phyloP scores from a whole-genome alignment of 2,888 invertebrate species.

The Gastracanthus pulcherrimus region DNA sequence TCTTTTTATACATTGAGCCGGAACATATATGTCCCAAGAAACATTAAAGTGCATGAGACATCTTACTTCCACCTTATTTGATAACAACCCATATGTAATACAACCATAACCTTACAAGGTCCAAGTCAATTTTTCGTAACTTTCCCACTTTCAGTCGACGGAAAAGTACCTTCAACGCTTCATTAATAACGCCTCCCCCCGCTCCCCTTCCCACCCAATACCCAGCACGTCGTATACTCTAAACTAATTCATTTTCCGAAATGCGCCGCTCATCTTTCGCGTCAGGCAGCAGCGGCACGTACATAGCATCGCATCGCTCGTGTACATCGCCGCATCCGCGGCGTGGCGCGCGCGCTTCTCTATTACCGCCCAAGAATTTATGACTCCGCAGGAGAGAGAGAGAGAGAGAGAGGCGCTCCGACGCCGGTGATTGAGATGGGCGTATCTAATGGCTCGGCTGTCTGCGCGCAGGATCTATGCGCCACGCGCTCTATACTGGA shows the following conservation, averaged over 20 bases:
- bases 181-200: no score
- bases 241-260: not conserved
- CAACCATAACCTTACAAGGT: no score
- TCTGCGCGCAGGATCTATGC: constrained; percentile 67
- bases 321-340: not conserved
- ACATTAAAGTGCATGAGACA: no score
- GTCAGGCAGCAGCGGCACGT: not conserved
- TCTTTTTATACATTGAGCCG: no score
- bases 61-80: no score
- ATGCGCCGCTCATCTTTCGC: not conserved
- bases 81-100: no score
- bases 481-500: constrained; percentile 20
- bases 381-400: constrained; percentile 61
- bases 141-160: no score
- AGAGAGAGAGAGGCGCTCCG: not conserved
- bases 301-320: not conserved
- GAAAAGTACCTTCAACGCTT: no score
- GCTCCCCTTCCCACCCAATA: no score
- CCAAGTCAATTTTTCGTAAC: no score
- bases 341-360: constrained; percentile 59
- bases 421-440: constrained; percentile 71
- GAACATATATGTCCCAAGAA: no score
- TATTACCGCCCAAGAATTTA: constrained; percentile 69
- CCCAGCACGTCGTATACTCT: no score
- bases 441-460: constrained; percentile 70